These are phyloP conservation scores for Acrocephalus kingi DNA, from an alignment of 2,113 vertebrate genomes.

Conservation along the genomic window DNA sequence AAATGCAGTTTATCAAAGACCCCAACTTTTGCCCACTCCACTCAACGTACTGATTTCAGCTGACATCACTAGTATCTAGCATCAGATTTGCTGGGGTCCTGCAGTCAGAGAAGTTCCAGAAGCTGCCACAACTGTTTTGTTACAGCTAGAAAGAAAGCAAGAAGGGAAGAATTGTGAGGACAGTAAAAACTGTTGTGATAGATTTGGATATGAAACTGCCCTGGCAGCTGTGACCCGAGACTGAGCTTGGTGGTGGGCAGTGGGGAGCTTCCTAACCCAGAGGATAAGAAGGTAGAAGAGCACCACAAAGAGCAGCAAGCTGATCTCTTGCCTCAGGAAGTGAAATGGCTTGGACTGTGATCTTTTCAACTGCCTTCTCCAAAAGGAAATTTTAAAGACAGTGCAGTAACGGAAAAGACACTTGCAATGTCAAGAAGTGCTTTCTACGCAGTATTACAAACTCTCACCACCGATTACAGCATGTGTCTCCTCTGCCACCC, in stretches of 20 bases:
- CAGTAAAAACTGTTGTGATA: constrained; percentile 8
- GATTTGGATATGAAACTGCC: constrained; percentile 18
- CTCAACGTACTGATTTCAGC: not conserved
- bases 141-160: not conserved
- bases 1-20: not conserved
- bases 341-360: constrained; percentile 1
- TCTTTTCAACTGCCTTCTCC: constrained; percentile 37
- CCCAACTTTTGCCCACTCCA: not conserved
- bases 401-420: constrained; percentile 11
- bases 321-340: constrained; percentile 42
- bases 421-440: constrained; percentile 24
- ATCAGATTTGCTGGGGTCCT: not conserved
- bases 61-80: not conserved
- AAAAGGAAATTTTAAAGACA: constrained; percentile 36
- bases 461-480: not conserved
- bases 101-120: not conserved
- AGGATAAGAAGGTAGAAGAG: constrained; percentile 10
- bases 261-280: constrained; percentile 1
- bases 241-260: not conserved
- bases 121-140: constrained; percentile 9
- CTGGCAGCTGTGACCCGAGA: constrained; percentile 47
- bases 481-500: not conserved
- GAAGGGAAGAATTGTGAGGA: not conserved
- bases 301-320: constrained; percentile 9
- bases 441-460: not conserved